Base-by-base conservation (phyloP, 2,797 vertebrate species). In the Bradypodion ventrale region DNA sequence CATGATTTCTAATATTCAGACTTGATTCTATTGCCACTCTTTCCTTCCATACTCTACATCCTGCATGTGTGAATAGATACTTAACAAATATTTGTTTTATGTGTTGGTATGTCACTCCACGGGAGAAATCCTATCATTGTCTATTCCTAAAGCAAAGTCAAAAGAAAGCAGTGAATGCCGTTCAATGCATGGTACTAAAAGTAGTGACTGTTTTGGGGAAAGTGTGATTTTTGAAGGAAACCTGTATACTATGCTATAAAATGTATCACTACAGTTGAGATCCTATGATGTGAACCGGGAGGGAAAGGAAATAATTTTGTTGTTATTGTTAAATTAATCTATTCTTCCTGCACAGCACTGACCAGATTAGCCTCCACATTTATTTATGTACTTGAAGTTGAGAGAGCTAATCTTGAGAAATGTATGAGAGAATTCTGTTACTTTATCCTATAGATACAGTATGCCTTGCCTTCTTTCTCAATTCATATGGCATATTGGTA, bases 11-110 rank as follows among this genome's bases (percentile, higher is more conserved):
- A 7, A 42, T 13, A 27, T 70, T 70, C 56, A 23, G 27, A 42
- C 6, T 77, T 78, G 56, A 70, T 46, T 66, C 15, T 40, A 42
- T 59, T 16, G 16, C n/a, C 16, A 5, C 49, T 42, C 66, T 81
- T 83, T 6, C 15, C 6, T 37, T 83, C 46, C 37, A 29, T 56
- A 70, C 60, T 21, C 56, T 44, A 76, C 59, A 32, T 76, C 49
- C 4, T 70, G n/a, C 42, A 72, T 56, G 56, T 77, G 42, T 81
- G 73, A 35, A 80, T 42, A 29, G 69, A 70, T 75, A n/a, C 59
- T 80, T 23, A 76, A 86, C 94, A 93, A 94, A 94, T 94, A 89
- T 93, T 94, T 92, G 81, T 83, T 92, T 52, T 83, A 7, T 85
- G 79, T 93, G 85, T 87, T 74, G 59, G n/a, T 87, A 80, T 85